Percentiles rank a stretch among this genome's conserved stretches.
These are phyloP conservation scores for Microctenopoma lineatum DNA, from an alignment of 2,797 vertebrate genomes.

Conservation along the genomic window DNA sequence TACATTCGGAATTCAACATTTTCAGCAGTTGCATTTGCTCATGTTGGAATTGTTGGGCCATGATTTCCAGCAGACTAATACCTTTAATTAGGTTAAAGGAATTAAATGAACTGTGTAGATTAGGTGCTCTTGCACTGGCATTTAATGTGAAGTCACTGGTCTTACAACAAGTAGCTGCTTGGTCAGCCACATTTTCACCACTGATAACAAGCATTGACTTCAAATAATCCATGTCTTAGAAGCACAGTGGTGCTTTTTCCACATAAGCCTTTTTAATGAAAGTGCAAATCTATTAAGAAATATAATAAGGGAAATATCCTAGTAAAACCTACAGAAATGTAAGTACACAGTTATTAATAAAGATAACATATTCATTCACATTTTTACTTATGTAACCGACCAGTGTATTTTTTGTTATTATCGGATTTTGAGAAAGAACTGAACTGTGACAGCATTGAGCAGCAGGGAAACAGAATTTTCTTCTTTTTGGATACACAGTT, in stretches of 20 bases:
- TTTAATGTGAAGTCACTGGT: slow-evolving; percentile 21
- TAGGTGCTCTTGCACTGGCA: not conserved
- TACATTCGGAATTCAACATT: slow-evolving; percentile 25
- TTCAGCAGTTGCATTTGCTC: slow-evolving; percentile 14
- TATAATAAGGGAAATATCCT: not conserved
- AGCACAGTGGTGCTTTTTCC: not conserved
- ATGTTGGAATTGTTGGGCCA: slow-evolving; percentile 14
- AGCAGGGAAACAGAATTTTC: too few relatives aligned
- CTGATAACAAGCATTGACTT: not conserved
- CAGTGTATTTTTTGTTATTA: not conserved
- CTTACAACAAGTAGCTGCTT: slow-evolving; percentile 3
- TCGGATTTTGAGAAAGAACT: not conserved
- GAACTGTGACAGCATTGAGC: too few relatives aligned
- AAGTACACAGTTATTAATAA: too few relatives aligned
- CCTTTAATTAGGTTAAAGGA: slow-evolving; percentile 55
- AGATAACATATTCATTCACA: too few relatives aligned
- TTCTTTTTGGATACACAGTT: too few relatives aligned
- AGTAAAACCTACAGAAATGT: too few relatives aligned
- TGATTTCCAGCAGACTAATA: slow-evolving; percentile 30
- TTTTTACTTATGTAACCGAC: too few relatives aligned
- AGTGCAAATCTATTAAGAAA: not conserved
- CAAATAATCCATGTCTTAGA: not conserved
- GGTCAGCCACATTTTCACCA: slow-evolving; percentile 5
- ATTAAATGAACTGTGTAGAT: slow-evolving; percentile 28
- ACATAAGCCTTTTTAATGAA: not conserved